These are phyloP conservation scores for Ceryle rudis DNA, from an alignment of 2,797 vertebrate species.

Conservation along the genomic window DNA sequence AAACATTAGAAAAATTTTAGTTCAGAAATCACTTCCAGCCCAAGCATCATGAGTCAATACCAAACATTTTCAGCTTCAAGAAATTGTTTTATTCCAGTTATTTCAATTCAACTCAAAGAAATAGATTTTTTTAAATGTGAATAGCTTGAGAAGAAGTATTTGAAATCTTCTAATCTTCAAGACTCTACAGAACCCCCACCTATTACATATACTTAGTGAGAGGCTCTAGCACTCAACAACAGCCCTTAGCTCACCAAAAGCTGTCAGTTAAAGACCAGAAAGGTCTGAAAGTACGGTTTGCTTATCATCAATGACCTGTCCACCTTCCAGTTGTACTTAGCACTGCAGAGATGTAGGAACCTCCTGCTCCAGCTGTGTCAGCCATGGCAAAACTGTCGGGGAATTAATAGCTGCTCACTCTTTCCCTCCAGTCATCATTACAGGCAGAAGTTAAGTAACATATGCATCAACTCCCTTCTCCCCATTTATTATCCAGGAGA, in stretches of 20 bases:
- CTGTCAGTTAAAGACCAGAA: not conserved
- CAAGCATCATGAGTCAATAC: not conserved
- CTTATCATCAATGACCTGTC: not conserved
- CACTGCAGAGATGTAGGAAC: not conserved
- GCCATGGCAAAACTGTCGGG: not conserved
- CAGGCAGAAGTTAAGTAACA: not conserved
- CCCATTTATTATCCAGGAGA: slow-evolving; percentile 4
- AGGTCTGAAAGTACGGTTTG: not conserved
- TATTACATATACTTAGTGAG: rapidly evolving
- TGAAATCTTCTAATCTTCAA: not conserved
- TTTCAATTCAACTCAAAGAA: not conserved
- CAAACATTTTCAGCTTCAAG: not conserved
- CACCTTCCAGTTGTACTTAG: not conserved
- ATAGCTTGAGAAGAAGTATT: not conserved
- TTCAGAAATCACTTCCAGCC: not conserved
- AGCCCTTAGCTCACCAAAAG: not conserved
- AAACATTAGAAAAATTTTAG: not conserved
- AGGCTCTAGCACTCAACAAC: not conserved
- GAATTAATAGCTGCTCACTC: not conserved
- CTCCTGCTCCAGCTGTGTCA: not conserved
- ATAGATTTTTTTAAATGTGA: not conserved
- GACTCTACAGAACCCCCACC: rapidly evolving
- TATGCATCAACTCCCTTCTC: not conserved
- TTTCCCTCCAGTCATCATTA: not conserved
- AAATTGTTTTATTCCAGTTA: rapidly evolving